Base-by-base conservation (phyloP, 2,797 vertebrate genomes). In the Leptatherina wallacei region DNA sequence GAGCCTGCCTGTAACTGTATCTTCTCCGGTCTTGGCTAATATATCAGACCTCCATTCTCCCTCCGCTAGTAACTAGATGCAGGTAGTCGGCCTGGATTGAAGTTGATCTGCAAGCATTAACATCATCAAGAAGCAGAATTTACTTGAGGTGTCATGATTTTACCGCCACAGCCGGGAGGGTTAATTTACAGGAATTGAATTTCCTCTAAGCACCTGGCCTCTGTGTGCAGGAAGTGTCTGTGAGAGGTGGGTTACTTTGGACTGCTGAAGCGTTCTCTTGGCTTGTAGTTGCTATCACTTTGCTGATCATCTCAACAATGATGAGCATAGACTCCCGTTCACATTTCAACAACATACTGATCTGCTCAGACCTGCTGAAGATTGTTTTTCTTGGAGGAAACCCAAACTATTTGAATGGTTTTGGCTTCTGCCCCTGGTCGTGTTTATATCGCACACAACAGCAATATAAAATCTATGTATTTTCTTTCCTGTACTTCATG, bases 1-100 rank as follows among this genome's bases (percentile, higher is more conserved):
- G 82, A 80, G 77, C 73, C 84, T 55, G 69, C 56, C 60, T 93
- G 93, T 92, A 92, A 91, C 81, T 68, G 78, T 84, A 93, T 94
- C 91, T 89, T 74, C 75, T 75, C 71, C 90, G 87, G 85, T 69
- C 86, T 87, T 42, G 62, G 83, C 90, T 62, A 42, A 61, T 68
- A 58, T 49, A 54, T 71, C 75, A 61, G 75, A 33, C 80, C 61
- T 73, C 63, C 61, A 3, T 61, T 44, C 65, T 65, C 55, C 40
- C 62, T 64, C 29, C 10, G 69, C 73, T 80, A 14, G 76, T 84
- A 74, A 85, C 79, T 65, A 40, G 69, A 78, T 65, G 80, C 66
- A 22, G 27, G 65, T 3, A 3, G 56, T 57, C 29, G 33, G 61
- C 22, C 38, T 20, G 61, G 40, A 47, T 30, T 69, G 3, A 24